These are phyloP conservation scores for Eristalis pertinax DNA, from an alignment of 2,888 invertebrate genomes.

Conservation along the genomic window DNA sequence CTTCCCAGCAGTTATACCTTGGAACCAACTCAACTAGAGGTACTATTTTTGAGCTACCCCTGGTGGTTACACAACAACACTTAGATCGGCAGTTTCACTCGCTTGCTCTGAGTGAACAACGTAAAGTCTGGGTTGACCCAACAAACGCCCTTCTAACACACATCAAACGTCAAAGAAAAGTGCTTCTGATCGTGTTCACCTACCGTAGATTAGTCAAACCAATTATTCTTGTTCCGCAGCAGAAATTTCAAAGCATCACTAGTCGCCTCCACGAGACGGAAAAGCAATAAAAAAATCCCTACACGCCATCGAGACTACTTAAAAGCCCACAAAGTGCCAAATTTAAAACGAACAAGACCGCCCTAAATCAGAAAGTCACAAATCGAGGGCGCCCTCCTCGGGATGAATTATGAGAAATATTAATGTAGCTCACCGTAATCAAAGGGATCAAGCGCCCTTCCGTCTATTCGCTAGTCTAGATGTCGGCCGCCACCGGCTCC, in stretches of 20 bases:
- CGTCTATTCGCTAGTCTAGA: slow-evolving; percentile 35
- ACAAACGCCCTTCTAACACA: no score
- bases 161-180: no score
- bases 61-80: no score
- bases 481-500: slow-evolving; percentile 1
- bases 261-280: not conserved
- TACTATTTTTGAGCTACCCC: no score
- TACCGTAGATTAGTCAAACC: no score
- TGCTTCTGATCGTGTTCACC: no score
- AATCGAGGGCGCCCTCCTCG: slow-evolving; percentile 20
- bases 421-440: slow-evolving; percentile 63
- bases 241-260: not conserved
- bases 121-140: no score
- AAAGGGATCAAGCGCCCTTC: slow-evolving; percentile 36
- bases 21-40: no score
- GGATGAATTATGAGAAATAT: slow-evolving; percentile 67
- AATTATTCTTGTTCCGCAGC: no score
- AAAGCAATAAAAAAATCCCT: not conserved
- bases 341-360: not conserved
- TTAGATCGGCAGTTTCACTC: no score
- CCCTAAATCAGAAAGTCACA: slow-evolving; percentile 13
- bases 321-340: slow-evolving; percentile 1
- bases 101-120: no score
- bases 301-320: not conserved
- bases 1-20: no score